These are phyloP conservation scores for Typhlichthys subterraneus DNA, from an alignment of 2,797 vertebrate species.

Conservation along the genomic window DNA sequence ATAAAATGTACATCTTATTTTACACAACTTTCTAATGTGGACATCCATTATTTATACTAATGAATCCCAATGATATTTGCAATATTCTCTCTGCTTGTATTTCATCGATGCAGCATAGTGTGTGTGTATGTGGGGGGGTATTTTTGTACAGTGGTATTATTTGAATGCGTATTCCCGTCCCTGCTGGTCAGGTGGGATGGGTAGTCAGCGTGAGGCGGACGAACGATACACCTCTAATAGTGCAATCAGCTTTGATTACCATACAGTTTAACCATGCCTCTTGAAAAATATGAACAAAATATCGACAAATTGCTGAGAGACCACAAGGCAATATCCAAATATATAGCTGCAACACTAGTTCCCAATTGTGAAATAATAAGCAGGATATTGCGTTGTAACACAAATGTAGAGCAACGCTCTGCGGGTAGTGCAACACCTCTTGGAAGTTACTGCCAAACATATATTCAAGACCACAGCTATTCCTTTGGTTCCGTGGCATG, in stretches of 20 bases:
- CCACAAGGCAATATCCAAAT: constrained; percentile 57
- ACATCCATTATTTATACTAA: no score
- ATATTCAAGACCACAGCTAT: constrained; percentile 62
- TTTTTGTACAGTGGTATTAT: no score
- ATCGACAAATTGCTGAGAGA: constrained; percentile 57
- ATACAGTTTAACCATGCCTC: constrained; percentile 35
- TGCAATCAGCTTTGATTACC: constrained; percentile 46
- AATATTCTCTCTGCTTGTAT: constrained; percentile 12
- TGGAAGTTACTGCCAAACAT: constrained; percentile 63
- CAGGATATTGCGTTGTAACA: constrained; percentile 18
- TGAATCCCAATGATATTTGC: constrained; percentile 19
- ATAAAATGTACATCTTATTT: not conserved
- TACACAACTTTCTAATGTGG: no score
- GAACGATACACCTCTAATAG: constrained; percentile 1
- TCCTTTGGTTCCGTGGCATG: constrained; percentile 69
- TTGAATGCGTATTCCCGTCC: constrained; percentile 15
- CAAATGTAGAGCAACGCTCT: constrained; percentile 16
- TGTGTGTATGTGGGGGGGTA: not conserved
- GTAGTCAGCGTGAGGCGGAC: constrained; percentile 17
- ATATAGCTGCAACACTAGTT: constrained; percentile 49
- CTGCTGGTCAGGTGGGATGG: constrained; percentile 27
- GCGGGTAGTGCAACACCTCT: constrained; percentile 30
- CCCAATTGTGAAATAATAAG: constrained; percentile 56
- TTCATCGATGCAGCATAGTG: not conserved
- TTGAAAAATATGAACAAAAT: constrained; percentile 55